Evolutionary conservation across 2,113 vertebrate species (phyloP), one percentile per base, ranked within the genome.

Genomic region (Malurus melanocephalus): DNA sequence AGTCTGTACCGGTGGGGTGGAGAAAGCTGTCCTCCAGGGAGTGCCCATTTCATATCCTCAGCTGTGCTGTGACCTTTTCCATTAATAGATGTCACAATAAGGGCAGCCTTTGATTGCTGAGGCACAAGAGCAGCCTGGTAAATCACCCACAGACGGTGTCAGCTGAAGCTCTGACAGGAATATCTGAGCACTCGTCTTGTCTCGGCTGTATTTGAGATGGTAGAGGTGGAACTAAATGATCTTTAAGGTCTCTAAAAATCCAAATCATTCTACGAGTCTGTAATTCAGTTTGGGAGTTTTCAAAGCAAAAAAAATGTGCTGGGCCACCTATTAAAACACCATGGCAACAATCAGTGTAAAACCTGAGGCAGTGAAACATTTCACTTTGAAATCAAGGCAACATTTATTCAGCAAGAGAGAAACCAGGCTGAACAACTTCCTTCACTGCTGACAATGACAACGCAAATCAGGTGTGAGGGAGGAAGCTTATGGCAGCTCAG

Each of bases 41-140:
- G 81, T 30, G 82, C 28, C 88, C 60, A 13, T 76, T 78, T 85
- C 45, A 92, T 94, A 57, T 73, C 14, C 76, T 95, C 94, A 74
- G 78, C 88, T 83, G 74, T 68, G 84, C 78, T 88, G 66, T 91
- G 91, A 95, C 91, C 91, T 94, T 95, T 92, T 88, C 90, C 92
- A 94, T 85, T 81, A 92, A 93, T 14, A 89, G 77, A 78, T 89
- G 90, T 92, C 81, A 69, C 79, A 90, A 27, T 4, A 76, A 88
- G 92, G 80, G 43, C 68, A 89, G 67, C 82, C 68, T 65, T 71
- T 82, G 43, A 76, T 64, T 79, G 72, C 81, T 30, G 32, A 79
- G 85, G 49, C 89, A 48, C 91, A 32, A 33, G 38, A 83, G 83
- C 88, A 46, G 19, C 30, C 74, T 65, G 81, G 48, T 61, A 92